phyloP scores from a whole-genome alignment of 1,140 invertebrate genomes.

The Lycorma delicatula region DNA sequence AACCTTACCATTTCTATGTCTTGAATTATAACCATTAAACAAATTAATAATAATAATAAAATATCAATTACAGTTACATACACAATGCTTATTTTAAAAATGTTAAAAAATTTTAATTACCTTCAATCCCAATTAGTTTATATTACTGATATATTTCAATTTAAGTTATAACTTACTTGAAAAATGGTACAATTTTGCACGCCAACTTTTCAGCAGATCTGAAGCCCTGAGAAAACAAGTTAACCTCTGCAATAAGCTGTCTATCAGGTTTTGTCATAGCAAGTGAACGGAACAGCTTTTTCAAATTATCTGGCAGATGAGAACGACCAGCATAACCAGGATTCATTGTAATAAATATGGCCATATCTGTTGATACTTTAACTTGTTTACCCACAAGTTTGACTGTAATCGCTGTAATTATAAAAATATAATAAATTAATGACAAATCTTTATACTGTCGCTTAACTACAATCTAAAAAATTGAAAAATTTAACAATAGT shows the following conservation, averaged over 20 bases:
- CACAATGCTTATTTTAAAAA: too few species aligned
- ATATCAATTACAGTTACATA: too few species aligned
- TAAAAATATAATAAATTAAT: too few species aligned
- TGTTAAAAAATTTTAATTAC: too few species aligned
- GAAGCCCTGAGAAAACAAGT: conserved; percentile 99
- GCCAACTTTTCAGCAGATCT: conserved; percentile 93
- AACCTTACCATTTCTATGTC: too few species aligned
- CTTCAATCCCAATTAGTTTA: too few species aligned
- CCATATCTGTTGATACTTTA: conserved; percentile 94
- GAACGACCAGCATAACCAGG: conserved; percentile 98
- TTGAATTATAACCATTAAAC: too few species aligned
- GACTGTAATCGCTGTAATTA: conserved; percentile 58
- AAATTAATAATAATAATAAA: too few species aligned
- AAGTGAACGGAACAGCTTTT: conserved; percentile 94
- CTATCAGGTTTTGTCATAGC: conserved; percentile 99
- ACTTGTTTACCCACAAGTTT: conserved; percentile 98
- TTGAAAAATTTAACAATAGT: too few species aligned
- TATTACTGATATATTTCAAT: too few species aligned
- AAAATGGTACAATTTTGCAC: conserved; percentile 98
- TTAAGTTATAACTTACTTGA: conserved; percentile 84
- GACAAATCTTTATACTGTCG: too few species aligned
- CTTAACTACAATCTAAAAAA: too few species aligned
- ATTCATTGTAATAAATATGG: conserved; percentile 99
- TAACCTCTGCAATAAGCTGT: conserved; percentile 97
- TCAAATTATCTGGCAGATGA: conserved; percentile 97